Percentiles rank a stretch among this genome's conserved stretches.
These are phyloP conservation scores for Drosophila ambigua DNA, from an alignment of 1,140 invertebrate species.

Conservation along the genomic window DNA sequence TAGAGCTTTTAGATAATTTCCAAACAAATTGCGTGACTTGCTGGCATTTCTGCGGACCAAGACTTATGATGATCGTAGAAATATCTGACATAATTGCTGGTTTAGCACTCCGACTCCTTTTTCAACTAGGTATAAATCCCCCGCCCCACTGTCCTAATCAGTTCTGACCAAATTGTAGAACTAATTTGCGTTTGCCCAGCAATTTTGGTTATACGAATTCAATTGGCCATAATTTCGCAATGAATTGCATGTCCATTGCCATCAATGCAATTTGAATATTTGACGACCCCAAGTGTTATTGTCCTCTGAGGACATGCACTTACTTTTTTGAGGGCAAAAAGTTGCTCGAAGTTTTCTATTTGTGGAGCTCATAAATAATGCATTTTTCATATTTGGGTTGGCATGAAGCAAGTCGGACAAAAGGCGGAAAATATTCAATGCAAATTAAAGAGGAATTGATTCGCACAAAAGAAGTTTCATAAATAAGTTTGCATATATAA, in stretches of 20 bases:
- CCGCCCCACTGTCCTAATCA: conserved; percentile 27
- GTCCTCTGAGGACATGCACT: conserved; percentile 2
- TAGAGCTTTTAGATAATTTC: conserved; percentile 64
- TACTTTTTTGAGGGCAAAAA: not conserved
- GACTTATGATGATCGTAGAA: conserved; percentile 60
- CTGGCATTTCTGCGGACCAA: conserved; percentile 57
- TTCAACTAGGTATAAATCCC: conserved; percentile 65
- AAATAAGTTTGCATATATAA: no score
- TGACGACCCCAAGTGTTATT: conserved; percentile 35
- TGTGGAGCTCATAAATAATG: conserved; percentile 13
- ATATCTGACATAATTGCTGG: conserved; percentile 67
- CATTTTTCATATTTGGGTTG: not conserved
- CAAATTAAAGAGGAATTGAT: no score
- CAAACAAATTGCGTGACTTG: conserved; percentile 72
- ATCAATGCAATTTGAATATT: conserved; percentile 54
- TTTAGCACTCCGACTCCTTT: conserved; percentile 38
- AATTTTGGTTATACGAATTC: conserved; percentile 46
- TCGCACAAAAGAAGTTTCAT: no score
- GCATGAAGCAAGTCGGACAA: not conserved
- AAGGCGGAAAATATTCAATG: no score
- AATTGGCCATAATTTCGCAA: conserved; percentile 56
- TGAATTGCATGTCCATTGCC: conserved; percentile 31
- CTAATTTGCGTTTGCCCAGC: conserved; percentile 21
- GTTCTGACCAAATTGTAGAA: conserved; percentile 39
- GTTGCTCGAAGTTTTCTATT: conserved; percentile 1